Evolutionary conservation across 2,888 invertebrate species (phyloP).

Genomic region (Noctua pronuba): DNA sequence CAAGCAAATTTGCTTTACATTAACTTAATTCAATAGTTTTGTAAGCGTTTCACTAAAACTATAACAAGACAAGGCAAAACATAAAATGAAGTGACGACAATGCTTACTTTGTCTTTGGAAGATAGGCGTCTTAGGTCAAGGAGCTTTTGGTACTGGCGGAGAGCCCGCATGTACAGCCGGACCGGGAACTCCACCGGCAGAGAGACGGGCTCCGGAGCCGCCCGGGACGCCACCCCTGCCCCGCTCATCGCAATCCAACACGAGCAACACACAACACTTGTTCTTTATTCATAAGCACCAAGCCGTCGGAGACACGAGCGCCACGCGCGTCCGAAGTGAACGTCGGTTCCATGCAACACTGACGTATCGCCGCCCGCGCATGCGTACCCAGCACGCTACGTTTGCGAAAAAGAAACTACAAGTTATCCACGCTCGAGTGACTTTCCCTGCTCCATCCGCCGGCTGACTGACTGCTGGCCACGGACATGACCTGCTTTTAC

Average conservation of each 20-base stretch:
- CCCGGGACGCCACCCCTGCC: slow-evolving; percentile 84
- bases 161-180: slow-evolving; percentile 90
- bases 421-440: slow-evolving; percentile 78
- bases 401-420: slow-evolving; percentile 86
- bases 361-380: slow-evolving; percentile 85
- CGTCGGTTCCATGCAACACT: slow-evolving; percentile 87
- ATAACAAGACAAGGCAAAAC: slow-evolving; percentile 15
- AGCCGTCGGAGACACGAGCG: slow-evolving; percentile 77
- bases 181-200: slow-evolving; percentile 84
- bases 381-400: slow-evolving; percentile 81
- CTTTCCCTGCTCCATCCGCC: slow-evolving; percentile 83
- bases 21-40: slow-evolving; percentile 26
- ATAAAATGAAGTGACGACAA: slow-evolving; percentile 53
- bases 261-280: slow-evolving; percentile 74
- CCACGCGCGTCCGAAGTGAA: slow-evolving; percentile 89
- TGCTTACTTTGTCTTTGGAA: slow-evolving; percentile 89
- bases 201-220: slow-evolving; percentile 75
- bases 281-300: slow-evolving; percentile 81
- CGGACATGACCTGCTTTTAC: slow-evolving; percentile 88
- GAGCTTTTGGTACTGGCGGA: slow-evolving; percentile 91
- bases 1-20: neutral
- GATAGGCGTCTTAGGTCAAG: slow-evolving; percentile 90
- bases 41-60: neutral
- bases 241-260: slow-evolving; percentile 82
- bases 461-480: slow-evolving; percentile 67